Evolutionary conservation across 1,140 invertebrate species (phyloP).

Genomic region (Heliconius hermathena): DNA sequence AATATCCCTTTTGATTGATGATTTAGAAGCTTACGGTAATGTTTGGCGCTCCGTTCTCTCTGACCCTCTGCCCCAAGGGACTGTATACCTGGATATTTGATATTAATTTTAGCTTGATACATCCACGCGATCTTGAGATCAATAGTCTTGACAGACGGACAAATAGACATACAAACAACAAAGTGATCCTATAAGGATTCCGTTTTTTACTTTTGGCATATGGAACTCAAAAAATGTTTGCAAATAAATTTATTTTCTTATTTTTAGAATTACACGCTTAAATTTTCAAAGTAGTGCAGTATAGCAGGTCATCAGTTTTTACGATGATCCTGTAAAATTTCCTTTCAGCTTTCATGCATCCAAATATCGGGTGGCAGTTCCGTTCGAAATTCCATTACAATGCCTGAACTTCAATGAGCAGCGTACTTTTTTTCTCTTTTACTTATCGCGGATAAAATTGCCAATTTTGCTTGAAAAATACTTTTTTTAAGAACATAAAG

Average conservation of each 20-base stretch:
- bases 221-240: no score
- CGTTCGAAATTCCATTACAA: neutral
- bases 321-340: neutral
- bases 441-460: constrained; percentile 1
- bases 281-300: neutral
- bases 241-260: neutral
- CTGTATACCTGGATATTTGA: no score
- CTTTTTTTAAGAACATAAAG: neutral
- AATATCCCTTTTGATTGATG: no score
- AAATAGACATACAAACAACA: no score
- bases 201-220: no score
- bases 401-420: neutral
- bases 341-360: neutral
- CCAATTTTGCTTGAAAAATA: constrained; percentile 4
- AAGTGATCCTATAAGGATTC: no score
- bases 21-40: no score
- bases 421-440: neutral
- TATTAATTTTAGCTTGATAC: no score
- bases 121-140: no score
- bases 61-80: no score
- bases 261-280: neutral
- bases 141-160: no score
- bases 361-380: neutral
- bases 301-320: neutral
- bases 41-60: no score